A percentile compares a stretch with the other conserved stretches of the same genome.
phyloP scores from a whole-genome alignment of 1,140 invertebrate species.

The Lutraria rhynchaena region DNA sequence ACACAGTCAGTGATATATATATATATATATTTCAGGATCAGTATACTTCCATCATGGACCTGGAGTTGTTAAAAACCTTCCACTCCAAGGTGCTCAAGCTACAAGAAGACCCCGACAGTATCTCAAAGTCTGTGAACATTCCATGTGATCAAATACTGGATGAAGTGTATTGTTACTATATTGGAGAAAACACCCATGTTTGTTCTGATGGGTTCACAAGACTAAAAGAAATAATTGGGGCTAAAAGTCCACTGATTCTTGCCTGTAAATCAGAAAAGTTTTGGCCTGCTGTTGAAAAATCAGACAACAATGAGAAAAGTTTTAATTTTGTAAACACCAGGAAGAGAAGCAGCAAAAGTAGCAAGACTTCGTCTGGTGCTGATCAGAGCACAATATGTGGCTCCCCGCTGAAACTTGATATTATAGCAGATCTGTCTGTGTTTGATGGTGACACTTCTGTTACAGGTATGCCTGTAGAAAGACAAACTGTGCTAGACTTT shows the following conservation, averaged over 20 bases:
- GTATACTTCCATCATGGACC: too few relatives aligned
- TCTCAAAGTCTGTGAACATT: not conserved
- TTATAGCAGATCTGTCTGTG: constrained; percentile 50
- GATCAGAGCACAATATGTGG: constrained; percentile 29
- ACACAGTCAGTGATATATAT: too few relatives aligned
- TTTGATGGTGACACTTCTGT: constrained; percentile 14
- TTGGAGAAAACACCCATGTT: not conserved
- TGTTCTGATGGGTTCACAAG: constrained; percentile 2
- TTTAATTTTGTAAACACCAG: constrained; percentile 9
- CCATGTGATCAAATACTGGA: not conserved
- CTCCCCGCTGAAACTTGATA: constrained; percentile 43
- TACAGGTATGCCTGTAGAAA: not conserved
- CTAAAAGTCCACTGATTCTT: constrained; percentile 17
- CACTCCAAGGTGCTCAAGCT: constrained; percentile 3
- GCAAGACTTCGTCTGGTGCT: not conserved
- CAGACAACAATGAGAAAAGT: constrained; percentile 17
- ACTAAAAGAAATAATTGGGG: constrained; percentile 18
- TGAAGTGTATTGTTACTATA: not conserved
- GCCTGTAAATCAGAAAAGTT: constrained; percentile 33
- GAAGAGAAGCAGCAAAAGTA: constrained; percentile 29
- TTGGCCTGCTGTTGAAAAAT: constrained; percentile 15
- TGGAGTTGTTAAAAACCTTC: not conserved
- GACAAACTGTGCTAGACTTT: not conserved
- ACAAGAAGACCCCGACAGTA: not conserved
- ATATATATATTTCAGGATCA: too few relatives aligned